Base-by-base conservation (phyloP, 2,113 vertebrate species). In the Morone saxatilis region DNA sequence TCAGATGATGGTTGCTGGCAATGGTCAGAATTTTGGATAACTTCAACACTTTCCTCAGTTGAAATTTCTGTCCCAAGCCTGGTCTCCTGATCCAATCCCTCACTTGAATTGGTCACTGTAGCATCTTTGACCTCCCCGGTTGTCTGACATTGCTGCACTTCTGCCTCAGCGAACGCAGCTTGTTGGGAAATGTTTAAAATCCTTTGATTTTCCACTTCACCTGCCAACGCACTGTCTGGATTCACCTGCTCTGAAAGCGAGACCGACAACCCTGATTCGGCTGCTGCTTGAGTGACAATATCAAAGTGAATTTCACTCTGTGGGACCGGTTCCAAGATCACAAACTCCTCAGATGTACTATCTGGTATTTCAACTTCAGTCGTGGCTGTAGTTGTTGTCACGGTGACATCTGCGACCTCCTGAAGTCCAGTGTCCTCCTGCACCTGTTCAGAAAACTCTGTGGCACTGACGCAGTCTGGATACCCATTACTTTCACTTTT, bases 251-350 rank as follows among this genome's bases (percentile, higher is more conserved):
- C 86, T 38, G 84, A 69, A 40, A 84, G 70, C 0, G 86, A 89
- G 57, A 68, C 38, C 0, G 90, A 86, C 67, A 94, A 62, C n/a
- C 93, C 92, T 0, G 93, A 94, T 72, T 90, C 88, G 1, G 92
- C 89, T 0, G 84, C 92, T 54, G 92, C 94, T 63, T 91, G 93
- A 71, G 90, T 94, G 56, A 94, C 72, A 0, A 94, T 94, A 73
- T 94, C 94, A 20, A 91, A 88, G 61, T 61, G 74, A 50, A 91
- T 84, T 63, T 90, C 71, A 57, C 13, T 82, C 22, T 76, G 80
- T 11, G 80, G 82, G 47, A 94, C 76, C 3, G 91, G 86, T 31
- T 93, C 88, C 19, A 94, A 80, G 53, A 93, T 89, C n/a, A 94
- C 69, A 71, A 88, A 92, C 66, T 87, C 76, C 31, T 94, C 85